Evolutionary conservation across 2,888 invertebrate species (phyloP).

Genomic region (Antheraea yamamai): DNA sequence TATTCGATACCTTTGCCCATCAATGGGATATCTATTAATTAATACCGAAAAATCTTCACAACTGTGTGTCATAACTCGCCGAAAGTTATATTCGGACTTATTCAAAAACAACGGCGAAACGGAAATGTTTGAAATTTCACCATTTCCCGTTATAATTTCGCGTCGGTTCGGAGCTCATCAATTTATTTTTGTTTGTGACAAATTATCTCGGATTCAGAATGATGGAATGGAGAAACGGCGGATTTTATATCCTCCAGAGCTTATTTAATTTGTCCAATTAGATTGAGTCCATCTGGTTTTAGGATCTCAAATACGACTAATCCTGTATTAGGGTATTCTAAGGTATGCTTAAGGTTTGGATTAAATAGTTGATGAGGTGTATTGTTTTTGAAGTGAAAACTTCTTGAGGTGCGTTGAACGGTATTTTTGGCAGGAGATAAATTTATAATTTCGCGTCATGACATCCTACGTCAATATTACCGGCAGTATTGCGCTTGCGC

Average conservation of each 20-base stretch:
- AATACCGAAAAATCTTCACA: background rate
- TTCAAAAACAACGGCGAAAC: background rate
- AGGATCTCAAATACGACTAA: background rate
- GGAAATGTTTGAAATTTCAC: conserved; percentile 11
- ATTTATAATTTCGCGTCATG: too few species aligned
- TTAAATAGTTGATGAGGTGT: background rate
- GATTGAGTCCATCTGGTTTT: background rate
- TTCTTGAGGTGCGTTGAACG: too few species aligned
- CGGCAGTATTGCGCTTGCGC: too few species aligned
- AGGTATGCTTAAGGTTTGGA: background rate
- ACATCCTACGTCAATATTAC: too few species aligned
- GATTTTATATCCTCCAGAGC: background rate
- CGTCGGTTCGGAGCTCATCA: background rate
- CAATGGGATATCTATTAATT: background rate
- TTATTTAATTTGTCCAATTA: background rate
- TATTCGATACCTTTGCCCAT: too few species aligned
- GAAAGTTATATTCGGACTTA: conserved; percentile 5
- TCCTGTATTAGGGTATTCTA: background rate
- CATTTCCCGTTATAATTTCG: conserved; percentile 9
- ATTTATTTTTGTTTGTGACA: conserved; percentile 7
- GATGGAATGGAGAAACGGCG: background rate
- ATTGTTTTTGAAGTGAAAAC: background rate
- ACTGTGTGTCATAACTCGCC: background rate
- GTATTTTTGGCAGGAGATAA: too few species aligned
- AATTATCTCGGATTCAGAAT: background rate